phyloP scores from a whole-genome alignment of 1,140 invertebrate species.

The Eurytemora carolleeae region DNA sequence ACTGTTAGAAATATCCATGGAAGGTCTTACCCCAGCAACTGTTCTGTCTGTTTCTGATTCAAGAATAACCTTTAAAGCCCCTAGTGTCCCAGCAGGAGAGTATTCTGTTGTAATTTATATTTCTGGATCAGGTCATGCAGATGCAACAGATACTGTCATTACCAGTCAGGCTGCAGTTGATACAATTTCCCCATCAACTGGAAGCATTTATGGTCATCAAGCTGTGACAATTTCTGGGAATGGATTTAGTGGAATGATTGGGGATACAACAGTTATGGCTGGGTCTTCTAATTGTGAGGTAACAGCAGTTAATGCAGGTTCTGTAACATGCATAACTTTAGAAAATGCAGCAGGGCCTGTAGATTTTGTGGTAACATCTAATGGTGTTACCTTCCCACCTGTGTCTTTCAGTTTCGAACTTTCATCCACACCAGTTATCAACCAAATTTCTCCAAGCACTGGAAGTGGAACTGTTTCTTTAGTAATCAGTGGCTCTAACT shows the following conservation, averaged over 20 bases:
- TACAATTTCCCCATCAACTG: neutral
- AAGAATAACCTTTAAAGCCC: neutral
- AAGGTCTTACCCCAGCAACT: neutral
- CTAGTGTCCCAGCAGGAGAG: neutral
- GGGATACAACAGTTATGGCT: neutral
- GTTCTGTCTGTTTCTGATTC: neutral
- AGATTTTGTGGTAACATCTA: neutral
- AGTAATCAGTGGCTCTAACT: neutral
- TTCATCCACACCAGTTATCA: neutral
- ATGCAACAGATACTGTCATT: neutral
- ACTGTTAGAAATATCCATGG: neutral
- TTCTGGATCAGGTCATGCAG: neutral
- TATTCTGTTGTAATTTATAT: neutral
- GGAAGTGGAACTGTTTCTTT: neutral
- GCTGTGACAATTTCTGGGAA: conserved; percentile 1
- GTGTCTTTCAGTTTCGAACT: neutral
- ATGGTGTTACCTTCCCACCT: neutral
- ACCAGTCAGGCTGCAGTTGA: neutral
- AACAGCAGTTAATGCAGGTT: neutral
- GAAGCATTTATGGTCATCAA: neutral
- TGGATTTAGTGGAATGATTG: neutral
- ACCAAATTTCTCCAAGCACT: neutral
- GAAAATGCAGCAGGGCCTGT: neutral
- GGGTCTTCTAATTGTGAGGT: conserved; percentile 2
- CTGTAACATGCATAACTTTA: conserved; percentile 15